Conservation (phyloP, 2,888 invertebrate genomes). For the Ceramica pisi region DNA sequence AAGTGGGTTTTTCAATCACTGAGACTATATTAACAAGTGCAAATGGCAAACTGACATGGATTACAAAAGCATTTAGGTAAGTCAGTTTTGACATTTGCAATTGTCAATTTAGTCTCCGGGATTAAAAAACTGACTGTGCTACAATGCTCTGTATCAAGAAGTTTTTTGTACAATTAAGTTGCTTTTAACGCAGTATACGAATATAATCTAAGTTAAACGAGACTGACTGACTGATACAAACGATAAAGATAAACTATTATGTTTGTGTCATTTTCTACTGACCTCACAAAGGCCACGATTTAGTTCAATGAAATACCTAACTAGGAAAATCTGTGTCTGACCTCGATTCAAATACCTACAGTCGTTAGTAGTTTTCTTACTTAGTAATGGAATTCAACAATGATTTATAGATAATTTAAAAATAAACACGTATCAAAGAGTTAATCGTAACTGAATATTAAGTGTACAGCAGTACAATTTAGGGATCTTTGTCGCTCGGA, state of each 20-base stretch:
- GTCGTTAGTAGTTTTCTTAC: constrained; percentile 5
- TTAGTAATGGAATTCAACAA: constrained; percentile 16
- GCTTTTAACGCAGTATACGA: neutral
- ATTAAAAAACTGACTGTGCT: too few relatives aligned
- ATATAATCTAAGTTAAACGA: neutral
- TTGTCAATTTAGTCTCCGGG: too few relatives aligned
- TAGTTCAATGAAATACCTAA: constrained; percentile 27
- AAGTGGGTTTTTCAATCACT: too few relatives aligned
- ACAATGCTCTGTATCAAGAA: too few relatives aligned
- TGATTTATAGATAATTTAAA: constrained; percentile 29
- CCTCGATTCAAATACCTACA: constrained; percentile 38
- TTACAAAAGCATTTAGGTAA: too few relatives aligned
- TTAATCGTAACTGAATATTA: neutral
- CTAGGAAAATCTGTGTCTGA: constrained; percentile 42
- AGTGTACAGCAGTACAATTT: too few relatives aligned
- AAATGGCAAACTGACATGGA: too few relatives aligned
- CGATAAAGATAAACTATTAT: constrained; percentile 9
- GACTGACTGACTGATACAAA: neutral
- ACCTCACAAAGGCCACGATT: constrained; percentile 37
- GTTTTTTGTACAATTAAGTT: neutral
- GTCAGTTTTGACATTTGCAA: too few relatives aligned
- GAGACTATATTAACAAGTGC: too few relatives aligned
- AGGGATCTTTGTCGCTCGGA: too few relatives aligned
- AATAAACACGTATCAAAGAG: constrained; percentile 11
- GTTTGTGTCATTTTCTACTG: constrained; percentile 6